Evolutionary conservation across 2,113 vertebrate species (phyloP).

Genomic region (Psettodes erumei): DNA sequence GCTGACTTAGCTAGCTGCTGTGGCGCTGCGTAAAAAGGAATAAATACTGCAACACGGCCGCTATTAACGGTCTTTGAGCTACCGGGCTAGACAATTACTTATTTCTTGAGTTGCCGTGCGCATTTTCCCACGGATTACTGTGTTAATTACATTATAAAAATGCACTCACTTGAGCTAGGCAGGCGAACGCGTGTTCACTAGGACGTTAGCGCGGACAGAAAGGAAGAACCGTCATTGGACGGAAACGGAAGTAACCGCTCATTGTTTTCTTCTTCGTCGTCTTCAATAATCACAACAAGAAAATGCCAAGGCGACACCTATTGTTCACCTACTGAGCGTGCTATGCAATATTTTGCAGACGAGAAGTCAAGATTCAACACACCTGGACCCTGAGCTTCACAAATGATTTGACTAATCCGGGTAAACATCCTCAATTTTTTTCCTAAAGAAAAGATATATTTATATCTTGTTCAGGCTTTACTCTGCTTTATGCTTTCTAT

Average conservation of each 20-base stretch:
- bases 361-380: neutral
- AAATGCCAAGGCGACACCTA: neutral
- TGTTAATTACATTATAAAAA: neutral
- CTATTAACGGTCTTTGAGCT: rapidly evolving
- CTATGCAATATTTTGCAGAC: neutral
- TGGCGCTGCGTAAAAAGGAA: neutral
- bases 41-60: rapidly evolving
- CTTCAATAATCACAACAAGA: neutral
- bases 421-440: no score
- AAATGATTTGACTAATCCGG: no score
- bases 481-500: neutral
- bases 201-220: constrained; percentile 70
- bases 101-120: rapidly evolving
- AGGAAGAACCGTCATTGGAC: constrained; percentile 71
- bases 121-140: rapidly evolving
- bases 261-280: constrained; percentile 65
- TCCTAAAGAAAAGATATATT: no score
- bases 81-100: rapidly evolving
- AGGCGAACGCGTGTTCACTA: constrained; percentile 73
- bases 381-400: no score
- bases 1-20: constrained; percentile 11
- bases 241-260: constrained; percentile 39
- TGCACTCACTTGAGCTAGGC: constrained; percentile 78
- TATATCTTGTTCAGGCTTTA: neutral
- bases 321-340: neutral